phyloP scores from a whole-genome alignment of 2,888 invertebrate genomes.

The Lasioglossum lativentre region DNA sequence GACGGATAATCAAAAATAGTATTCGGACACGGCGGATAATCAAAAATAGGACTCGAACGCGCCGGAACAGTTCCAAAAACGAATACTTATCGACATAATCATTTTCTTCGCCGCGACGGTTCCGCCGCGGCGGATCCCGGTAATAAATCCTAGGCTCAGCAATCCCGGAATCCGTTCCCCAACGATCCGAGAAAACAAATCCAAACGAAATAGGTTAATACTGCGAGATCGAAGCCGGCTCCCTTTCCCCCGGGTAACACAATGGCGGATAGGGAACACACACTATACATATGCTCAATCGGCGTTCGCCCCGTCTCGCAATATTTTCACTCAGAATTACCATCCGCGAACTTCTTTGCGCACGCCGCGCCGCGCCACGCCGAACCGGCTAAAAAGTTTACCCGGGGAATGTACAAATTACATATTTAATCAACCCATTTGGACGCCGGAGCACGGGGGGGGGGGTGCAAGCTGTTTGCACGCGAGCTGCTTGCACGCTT shows the following conservation, averaged over 20 bases:
- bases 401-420: slow-evolving; percentile 33
- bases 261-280: not conserved
- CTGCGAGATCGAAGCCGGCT: not conserved
- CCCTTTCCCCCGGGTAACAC: not conserved
- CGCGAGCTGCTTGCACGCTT: slow-evolving; percentile 29
- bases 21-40: too few species aligned
- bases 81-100: not conserved
- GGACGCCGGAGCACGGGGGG: slow-evolving; percentile 4
- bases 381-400: not conserved
- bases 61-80: not conserved
- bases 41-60: too few species aligned
- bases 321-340: not conserved
- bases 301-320: not conserved
- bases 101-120: not conserved
- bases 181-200: not conserved
- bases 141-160: not conserved
- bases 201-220: slow-evolving; percentile 6
- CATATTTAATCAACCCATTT: slow-evolving; percentile 49
- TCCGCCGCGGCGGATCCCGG: not conserved
- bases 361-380: too few species aligned
- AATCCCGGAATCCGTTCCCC: not conserved
- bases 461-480: slow-evolving; percentile 21
- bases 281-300: not conserved
- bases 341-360: not conserved
- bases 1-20: not conserved